phyloP scores from a whole-genome alignment of 2,888 invertebrate genomes.

The Petrolisthes cinctipes region DNA sequence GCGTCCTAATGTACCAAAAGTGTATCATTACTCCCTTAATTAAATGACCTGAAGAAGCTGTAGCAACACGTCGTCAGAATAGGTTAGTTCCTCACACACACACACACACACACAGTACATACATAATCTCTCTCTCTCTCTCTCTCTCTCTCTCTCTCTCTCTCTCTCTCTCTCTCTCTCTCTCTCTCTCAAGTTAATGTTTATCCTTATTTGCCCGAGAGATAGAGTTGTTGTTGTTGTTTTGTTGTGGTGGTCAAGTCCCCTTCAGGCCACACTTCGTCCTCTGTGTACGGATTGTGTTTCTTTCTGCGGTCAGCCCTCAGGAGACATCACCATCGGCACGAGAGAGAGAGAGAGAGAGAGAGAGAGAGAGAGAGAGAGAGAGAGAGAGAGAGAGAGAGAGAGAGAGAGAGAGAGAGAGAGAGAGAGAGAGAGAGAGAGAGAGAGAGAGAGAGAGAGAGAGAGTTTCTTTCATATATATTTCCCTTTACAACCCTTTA shows the following conservation, averaged over 20 bases:
- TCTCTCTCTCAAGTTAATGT: slow-evolving; percentile 19
- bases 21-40: no score
- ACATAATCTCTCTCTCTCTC: neutral
- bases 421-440: neutral
- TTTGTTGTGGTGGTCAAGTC: no score
- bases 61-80: no score
- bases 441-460: neutral
- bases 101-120: neutral
- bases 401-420: neutral
- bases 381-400: neutral
- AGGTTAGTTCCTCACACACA: neutral
- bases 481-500: no score
- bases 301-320: no score
- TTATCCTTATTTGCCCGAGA: neutral
- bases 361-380: neutral
- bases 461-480: neutral
- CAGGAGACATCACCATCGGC: no score
- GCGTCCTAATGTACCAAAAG: no score
- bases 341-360: neutral
- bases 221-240: no score
- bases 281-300: no score
- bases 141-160: slow-evolving; percentile 16
- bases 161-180: slow-evolving; percentile 33
- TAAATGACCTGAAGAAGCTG: no score
- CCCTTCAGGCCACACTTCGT: no score